Evolutionary conservation across 2,113 vertebrate species (phyloP).

Genomic region (Gallinago jamesoni): DNA sequence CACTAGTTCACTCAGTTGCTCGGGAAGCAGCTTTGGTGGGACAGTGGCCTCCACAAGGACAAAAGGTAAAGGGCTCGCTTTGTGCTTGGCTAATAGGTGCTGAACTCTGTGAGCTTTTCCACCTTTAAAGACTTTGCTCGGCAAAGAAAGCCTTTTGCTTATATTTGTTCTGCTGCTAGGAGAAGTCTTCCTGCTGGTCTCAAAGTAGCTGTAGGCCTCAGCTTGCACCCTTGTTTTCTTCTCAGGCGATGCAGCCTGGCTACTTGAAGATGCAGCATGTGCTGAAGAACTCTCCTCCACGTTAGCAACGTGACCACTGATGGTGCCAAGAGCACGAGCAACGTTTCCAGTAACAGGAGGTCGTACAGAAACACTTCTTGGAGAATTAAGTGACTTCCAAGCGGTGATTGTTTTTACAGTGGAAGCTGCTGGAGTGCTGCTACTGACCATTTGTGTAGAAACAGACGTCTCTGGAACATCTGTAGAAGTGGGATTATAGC

Average conservation of each 20-base stretch:
- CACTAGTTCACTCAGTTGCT: neutral
- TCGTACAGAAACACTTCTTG: neutral
- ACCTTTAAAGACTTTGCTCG: neutral
- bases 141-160: conserved; percentile 5
- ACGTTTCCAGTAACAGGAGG: neutral
- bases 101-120: conserved; percentile 22
- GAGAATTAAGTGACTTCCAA: neutral
- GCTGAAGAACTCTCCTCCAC: neutral
- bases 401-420: neutral
- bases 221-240: neutral
- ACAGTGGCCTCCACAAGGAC: neutral
- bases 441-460: neutral
- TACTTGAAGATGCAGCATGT: neutral
- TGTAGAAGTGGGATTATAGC: neutral
- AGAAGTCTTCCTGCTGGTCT: neutral
- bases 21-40: conserved; percentile 19
- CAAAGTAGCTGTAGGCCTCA: neutral
- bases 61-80: neutral
- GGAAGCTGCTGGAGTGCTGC: neutral
- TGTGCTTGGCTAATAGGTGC: neutral
- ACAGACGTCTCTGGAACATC: neutral
- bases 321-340: neutral
- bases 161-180: neutral
- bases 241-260: neutral
- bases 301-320: neutral